Conservation (phyloP, 2,888 invertebrate species). For the Andrena marginata region DNA sequence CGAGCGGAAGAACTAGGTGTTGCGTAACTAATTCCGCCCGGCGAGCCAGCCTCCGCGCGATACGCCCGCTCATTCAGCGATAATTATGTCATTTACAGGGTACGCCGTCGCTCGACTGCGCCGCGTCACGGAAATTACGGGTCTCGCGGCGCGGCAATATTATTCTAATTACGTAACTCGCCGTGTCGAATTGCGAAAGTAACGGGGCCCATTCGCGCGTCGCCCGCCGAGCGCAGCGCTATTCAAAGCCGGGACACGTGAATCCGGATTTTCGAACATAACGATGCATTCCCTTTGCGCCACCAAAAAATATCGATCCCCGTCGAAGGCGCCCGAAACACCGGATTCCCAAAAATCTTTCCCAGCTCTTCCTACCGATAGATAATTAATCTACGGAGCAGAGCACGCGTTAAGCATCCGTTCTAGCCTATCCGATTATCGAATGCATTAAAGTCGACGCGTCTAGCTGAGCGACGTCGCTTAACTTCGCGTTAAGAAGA, state of each 20-base stretch:
- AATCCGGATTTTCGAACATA: conserved; percentile 24
- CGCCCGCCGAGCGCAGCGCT: neutral
- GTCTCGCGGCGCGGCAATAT: conserved; percentile 65
- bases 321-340: neutral
- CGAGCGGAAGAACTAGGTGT: conserved; percentile 66
- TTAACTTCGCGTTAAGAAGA: conserved; percentile 72
- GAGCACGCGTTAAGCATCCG: conserved; percentile 24
- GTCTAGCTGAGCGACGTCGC: conserved; percentile 61
- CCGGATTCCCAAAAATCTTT: neutral
- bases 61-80: conserved; percentile 69
- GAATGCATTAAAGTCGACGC: conserved; percentile 64
- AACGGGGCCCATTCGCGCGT: conserved; percentile 63
- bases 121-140: conserved; percentile 71
- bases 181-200: conserved; percentile 69
- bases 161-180: conserved; percentile 69
- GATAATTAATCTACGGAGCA: conserved; percentile 51
- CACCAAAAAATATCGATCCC: neutral
- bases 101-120: conserved; percentile 57
- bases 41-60: conserved; percentile 35
- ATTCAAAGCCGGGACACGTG: neutral
- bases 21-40: conserved; percentile 68
- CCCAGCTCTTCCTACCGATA: neutral
- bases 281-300: neutral
- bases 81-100: conserved; percentile 73
- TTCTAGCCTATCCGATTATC: conserved; percentile 61